A percentile compares a stretch with the other conserved stretches of the same genome.
Evolutionary conservation across 2,797 vertebrate genomes (phyloP).

Genomic region (Cossypha caffra): DNA sequence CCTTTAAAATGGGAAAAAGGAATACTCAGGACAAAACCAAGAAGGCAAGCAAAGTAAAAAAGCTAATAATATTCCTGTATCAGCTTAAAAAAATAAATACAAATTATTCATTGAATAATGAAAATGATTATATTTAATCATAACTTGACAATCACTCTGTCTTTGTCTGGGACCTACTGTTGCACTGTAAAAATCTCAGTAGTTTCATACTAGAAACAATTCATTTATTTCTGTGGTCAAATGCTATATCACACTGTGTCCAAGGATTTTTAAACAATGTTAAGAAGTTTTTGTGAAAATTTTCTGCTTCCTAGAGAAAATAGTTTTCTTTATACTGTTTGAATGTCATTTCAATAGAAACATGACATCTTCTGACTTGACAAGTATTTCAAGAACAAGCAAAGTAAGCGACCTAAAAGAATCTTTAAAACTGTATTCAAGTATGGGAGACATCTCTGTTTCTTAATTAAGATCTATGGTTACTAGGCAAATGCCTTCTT

Average conservation of each 20-base stretch:
- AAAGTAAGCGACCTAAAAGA: background rate
- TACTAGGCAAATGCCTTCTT: background rate
- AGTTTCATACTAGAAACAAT: background rate
- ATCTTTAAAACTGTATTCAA: background rate
- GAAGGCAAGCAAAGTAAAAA: background rate
- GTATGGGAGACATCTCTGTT: background rate
- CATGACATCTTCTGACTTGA: background rate
- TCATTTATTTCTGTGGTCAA: background rate
- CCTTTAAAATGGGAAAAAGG: background rate
- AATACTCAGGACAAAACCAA: background rate
- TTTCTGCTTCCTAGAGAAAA: background rate
- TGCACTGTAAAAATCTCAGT: background rate
- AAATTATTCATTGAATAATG: background rate
- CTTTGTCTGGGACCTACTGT: background rate
- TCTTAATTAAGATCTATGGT: background rate
- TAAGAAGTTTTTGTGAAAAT: background rate
- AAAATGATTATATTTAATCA: background rate
- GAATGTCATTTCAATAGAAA: background rate
- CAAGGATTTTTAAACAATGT: background rate
- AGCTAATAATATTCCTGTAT: background rate
- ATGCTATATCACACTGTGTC: background rate
- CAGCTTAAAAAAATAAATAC: background rate
- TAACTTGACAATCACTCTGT: background rate
- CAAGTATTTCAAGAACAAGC: background rate
- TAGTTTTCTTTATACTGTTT: background rate